Conservation (phyloP, 1,140 invertebrate genomes). For the Papilio glaucus region DNA sequence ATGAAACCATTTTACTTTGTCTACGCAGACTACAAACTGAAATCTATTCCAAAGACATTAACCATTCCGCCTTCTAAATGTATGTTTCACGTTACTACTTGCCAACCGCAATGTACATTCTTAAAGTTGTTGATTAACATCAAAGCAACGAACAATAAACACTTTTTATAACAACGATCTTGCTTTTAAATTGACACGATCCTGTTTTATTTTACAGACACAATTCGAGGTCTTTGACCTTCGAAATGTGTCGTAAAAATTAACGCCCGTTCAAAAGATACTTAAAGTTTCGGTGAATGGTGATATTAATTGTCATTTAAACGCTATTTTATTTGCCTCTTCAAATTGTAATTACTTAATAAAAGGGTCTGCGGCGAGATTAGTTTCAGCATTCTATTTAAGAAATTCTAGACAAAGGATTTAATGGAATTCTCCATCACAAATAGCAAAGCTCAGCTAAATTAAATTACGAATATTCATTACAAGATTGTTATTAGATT, state of each 20-base stretch:
- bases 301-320: constrained; percentile 14
- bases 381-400: not conserved
- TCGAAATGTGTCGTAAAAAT: constrained; percentile 6
- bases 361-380: constrained; percentile 9
- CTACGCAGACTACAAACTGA: too few species aligned
- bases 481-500: not conserved
- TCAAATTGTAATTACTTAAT: not conserved
- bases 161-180: not conserved
- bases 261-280: constrained; percentile 9
- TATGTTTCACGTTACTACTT: not conserved
- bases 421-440: not conserved
- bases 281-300: constrained; percentile 7
- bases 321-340: constrained; percentile 5
- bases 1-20: too few species aligned
- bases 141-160: not conserved
- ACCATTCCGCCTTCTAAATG: not conserved
- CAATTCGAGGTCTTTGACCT: constrained; percentile 18
- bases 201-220: constrained; percentile 14
- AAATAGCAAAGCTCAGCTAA: not conserved
- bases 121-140: not conserved
- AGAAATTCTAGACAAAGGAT: constrained; percentile 4
- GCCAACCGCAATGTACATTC: not conserved
- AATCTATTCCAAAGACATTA: not conserved
- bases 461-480: not conserved
- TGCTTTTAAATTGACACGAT: not conserved